Conservation (phyloP, 2,888 invertebrate species). For the Microplitis deprimator region DNA sequence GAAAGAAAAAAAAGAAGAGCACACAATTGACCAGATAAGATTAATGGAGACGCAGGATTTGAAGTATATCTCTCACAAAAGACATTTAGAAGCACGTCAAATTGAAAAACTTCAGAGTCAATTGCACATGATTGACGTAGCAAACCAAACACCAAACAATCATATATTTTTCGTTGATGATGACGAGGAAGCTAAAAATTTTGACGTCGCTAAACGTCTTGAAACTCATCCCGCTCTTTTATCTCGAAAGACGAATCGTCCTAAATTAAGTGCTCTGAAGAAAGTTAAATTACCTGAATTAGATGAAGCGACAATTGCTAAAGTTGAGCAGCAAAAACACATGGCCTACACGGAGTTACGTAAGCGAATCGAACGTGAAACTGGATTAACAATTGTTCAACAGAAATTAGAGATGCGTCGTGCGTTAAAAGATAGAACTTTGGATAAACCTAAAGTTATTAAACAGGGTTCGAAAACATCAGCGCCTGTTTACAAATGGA, state of each 20-base stretch:
- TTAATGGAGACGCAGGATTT: slow-evolving; percentile 94
- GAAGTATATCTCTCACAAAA: slow-evolving; percentile 89
- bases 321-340: slow-evolving; percentile 76
- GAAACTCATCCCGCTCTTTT: slow-evolving; percentile 84
- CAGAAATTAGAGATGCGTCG: slow-evolving; percentile 84
- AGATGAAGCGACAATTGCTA: slow-evolving; percentile 73
- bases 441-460: slow-evolving; percentile 78
- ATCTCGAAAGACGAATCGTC: slow-evolving; percentile 80
- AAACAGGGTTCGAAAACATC: slow-evolving; percentile 77
- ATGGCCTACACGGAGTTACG: slow-evolving; percentile 82
- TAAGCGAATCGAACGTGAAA: slow-evolving; percentile 84
- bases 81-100: slow-evolving; percentile 86
- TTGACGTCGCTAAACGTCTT: slow-evolving; percentile 80
- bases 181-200: slow-evolving; percentile 75
- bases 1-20: slow-evolving; percentile 79
- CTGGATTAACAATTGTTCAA: slow-evolving; percentile 82
- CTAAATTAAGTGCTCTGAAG: slow-evolving; percentile 75
- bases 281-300: slow-evolving; percentile 76
- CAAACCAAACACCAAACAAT: slow-evolving; percentile 79
- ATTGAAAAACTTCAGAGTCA: slow-evolving; percentile 82
- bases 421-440: slow-evolving; percentile 78
- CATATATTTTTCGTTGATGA: slow-evolving; percentile 84
- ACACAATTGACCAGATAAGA: slow-evolving; percentile 87
- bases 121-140: slow-evolving; percentile 86
- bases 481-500: slow-evolving; percentile 86